Conservation (phyloP, 2,888 invertebrate species). For the Megastigmus dorsalis region DNA sequence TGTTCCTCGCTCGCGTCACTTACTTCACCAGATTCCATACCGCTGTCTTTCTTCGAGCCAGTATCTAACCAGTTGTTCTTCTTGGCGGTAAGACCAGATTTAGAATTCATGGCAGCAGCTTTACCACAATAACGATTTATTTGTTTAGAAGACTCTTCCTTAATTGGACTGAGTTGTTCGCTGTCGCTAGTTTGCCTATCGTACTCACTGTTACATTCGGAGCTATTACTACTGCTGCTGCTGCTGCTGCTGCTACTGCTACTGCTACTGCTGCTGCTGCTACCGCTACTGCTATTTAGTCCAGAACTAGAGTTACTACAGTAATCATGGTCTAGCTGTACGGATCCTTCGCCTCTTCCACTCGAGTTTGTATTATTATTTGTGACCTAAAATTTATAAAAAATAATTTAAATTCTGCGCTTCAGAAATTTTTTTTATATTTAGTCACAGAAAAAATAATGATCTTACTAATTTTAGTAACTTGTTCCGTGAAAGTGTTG, state of each 20-base stretch:
- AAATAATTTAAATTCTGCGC: neutral
- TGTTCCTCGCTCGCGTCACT: conserved; percentile 71
- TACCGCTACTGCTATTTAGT: conserved; percentile 56
- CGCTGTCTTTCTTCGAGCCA: conserved; percentile 72
- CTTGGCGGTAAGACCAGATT: neutral
- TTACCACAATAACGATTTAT: conserved; percentile 42
- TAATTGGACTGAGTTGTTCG: conserved; percentile 56
- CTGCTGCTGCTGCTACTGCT: conserved; percentile 57
- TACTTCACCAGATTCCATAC: conserved; percentile 73
- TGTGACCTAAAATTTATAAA: conserved; percentile 40
- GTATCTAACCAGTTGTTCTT: conserved; percentile 59
- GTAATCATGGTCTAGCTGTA: conserved; percentile 79
- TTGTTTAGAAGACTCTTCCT: conserved; percentile 32
- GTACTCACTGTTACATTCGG: conserved; percentile 57
- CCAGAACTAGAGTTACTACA: conserved; percentile 70
- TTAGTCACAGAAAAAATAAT: too few species aligned
- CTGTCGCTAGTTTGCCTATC: conserved; percentile 57
- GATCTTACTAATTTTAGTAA: conserved; percentile 70
- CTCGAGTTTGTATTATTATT: conserved; percentile 18
- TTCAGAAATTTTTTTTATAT: too few species aligned
- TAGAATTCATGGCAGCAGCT: conserved; percentile 23
- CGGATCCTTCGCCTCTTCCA: conserved; percentile 63
- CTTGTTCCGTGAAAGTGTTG: conserved; percentile 69
- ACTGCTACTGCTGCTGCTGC: conserved; percentile 55
- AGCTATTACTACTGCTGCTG: conserved; percentile 1